Base-by-base conservation (phyloP, 2,113 vertebrate genomes). In the Eudyptes chrysolophus region DNA sequence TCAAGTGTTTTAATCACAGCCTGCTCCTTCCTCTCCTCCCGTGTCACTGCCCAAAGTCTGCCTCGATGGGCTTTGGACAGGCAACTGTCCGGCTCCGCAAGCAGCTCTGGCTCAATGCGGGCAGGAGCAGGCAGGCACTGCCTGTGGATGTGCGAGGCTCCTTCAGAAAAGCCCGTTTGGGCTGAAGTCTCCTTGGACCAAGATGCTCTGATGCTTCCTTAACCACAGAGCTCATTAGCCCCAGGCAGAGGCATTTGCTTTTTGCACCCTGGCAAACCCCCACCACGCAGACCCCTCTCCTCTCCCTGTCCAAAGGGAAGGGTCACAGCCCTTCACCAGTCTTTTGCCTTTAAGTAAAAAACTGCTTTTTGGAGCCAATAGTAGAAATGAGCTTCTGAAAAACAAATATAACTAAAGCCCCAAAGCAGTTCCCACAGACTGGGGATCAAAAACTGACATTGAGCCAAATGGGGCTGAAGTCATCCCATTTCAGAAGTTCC, bases 81-180 rank as follows among this genome's bases (percentile, higher is more conserved):
- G 32, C 3, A 8, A 2, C 8, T 5, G 22, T 7, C 52, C 0
- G 0, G 15, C 18, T 8, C 12, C 11, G 3, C 4, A 10, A n/a
- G 29, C n/a, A 58, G 54, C 52, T 77, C 34, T 48, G 66, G 15
- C 40, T 49, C 74, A 9, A 0, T 0, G 9, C 1, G 1, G 80
- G 26, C 36, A 85, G 84, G 76, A 61, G 38, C 51, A 76, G n/a
- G 49, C 44, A 38, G 69, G 38, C 3, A 2, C 14, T 16, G n/a
- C 64, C 57, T 17, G 48, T 13, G 44, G 51, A 17, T 5, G 22
- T 1, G 6, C 2, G 6, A 81, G 30, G 18, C 9, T 84, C 54
- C 79, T 57, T 25, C 61, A 48, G 61, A 34, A 76, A 21, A 12
- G 10, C 30, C 72, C 11, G 0, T 64, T 21, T 40, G 51, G 42